These are phyloP conservation scores for Gymnocheta viridis DNA, from an alignment of 2,888 invertebrate genomes.

Conservation along the genomic window DNA sequence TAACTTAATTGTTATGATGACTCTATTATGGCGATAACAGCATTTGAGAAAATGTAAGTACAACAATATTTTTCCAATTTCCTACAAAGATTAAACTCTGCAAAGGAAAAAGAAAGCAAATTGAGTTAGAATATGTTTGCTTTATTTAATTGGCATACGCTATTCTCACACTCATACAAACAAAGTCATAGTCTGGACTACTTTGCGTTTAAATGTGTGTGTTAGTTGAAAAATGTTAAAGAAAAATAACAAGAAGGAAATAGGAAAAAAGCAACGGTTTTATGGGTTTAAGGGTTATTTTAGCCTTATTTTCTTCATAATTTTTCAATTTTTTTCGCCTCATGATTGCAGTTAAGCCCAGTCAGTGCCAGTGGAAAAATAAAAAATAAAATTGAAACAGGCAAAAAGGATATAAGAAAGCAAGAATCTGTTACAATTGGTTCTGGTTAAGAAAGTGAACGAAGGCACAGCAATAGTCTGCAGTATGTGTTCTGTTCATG, in stretches of 20 bases:
- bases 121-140: constrained; percentile 1
- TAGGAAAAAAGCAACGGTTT: constrained; percentile 32
- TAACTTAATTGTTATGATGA: constrained; percentile 79
- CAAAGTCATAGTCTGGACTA: not conserved
- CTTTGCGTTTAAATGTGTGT: not conserved
- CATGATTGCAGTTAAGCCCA: constrained; percentile 71
- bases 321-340: constrained; percentile 64
- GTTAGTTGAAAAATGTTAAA: not conserved
- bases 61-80: constrained; percentile 56
- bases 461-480: constrained; percentile 58
- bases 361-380: constrained; percentile 27
- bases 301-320: constrained; percentile 58
- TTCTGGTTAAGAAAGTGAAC: constrained; percentile 74
- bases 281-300: constrained; percentile 64
- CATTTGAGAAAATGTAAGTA: constrained; percentile 45
- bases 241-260: constrained; percentile 21
- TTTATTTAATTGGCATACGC: constrained; percentile 58
- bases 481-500: constrained; percentile 58
- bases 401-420: constrained; percentile 27
- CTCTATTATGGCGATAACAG: constrained; percentile 80
- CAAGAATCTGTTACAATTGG: constrained; percentile 80
- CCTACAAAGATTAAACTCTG: constrained; percentile 34
- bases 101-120: constrained; percentile 10
- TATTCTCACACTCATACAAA: not conserved
- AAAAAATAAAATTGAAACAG: constrained; percentile 4